Base-by-base conservation (phyloP, 53 echinoderm and acorn worm species). In the Crossaster papposus region DNA sequence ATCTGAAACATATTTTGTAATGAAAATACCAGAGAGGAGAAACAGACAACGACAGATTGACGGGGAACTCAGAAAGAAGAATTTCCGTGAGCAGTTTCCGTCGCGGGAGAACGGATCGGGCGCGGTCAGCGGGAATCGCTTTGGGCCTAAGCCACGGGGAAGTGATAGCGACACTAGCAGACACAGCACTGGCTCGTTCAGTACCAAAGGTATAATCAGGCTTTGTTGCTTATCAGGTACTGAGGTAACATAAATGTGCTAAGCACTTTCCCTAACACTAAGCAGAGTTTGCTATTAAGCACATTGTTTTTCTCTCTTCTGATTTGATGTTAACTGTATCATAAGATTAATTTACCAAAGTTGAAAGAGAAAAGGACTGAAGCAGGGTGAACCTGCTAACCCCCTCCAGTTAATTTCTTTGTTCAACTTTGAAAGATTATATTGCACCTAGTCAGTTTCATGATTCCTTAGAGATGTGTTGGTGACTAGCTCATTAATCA, bases 1-100 rank as follows among this genome's bases (percentile, higher is more conserved):
- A 55, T 55, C 20, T 55, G 2, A 7, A 55, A 55, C 1, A 2
- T 14, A 58, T 58, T 17, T 2, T 58, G 12, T 0, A 58, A 20
- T 2, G 0, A 58, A 20, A 20, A 10, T 81, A 20, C 18, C 80
- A 97, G 98, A 97, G 81, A 92, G 80, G 36, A 83, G 98, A 51
- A 97, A 94, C 81, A 86, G 89, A 37, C 94, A 96, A 73, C 76
- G 98, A 90, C 92, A 93, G 51, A 81, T 91, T 44, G 90, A 97
- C 34, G 94, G 98, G 17, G 96, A 98, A 68, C 85, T 79, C 34
- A 84, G 98, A 62, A 93, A 89, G 72, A 93, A 90, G 73, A 90
- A 82, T 34, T 94, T 96, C 84, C 79, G 86, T 35, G 94, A 94
- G 58, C 91, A 95, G 81, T 95, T 94, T 44, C 91, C 72, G 30